Percentiles rank a stretch among this genome's conserved stretches.
Conservation (phyloP, 2,113 vertebrate genomes). For the Cebus imitator region DNA sequence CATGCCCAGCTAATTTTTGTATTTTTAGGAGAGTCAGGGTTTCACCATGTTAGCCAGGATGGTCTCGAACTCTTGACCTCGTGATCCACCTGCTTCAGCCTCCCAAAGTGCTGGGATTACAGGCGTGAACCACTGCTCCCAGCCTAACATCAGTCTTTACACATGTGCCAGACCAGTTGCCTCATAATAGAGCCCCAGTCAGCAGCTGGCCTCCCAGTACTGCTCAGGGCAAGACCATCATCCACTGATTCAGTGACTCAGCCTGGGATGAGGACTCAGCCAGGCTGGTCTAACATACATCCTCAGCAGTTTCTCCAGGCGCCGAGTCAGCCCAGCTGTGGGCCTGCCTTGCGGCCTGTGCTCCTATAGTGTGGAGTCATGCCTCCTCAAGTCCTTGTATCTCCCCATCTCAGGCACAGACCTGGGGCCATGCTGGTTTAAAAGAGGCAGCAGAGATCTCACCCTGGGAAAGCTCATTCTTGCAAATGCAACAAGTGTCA, state of each 20-base stretch:
- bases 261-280: neutral
- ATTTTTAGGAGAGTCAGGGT: too few species aligned
- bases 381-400: constrained; percentile 34
- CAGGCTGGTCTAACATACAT: constrained; percentile 19
- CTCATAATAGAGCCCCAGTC: neutral
- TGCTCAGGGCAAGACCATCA: neutral
- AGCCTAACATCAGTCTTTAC: neutral
- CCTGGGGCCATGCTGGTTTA: neutral
- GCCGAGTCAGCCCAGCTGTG: constrained; percentile 24
- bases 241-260: constrained; percentile 17
- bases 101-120: too few species aligned
- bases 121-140: too few species aligned
- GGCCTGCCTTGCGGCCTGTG: neutral
- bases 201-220: neutral
- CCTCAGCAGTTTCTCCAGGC: constrained; percentile 62
- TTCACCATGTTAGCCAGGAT: too few species aligned
- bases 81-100: too few species aligned
- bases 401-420: neutral
- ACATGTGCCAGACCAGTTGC: neutral
- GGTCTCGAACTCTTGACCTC: too few species aligned
- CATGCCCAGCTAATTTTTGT: too few species aligned
- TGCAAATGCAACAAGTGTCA: neutral
- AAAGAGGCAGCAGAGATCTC: constrained; percentile 12
- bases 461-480: constrained; percentile 14
- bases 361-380: neutral